Evolutionary conservation across 2,888 invertebrate genomes (phyloP), one percentile per base, ranked within the genome.

Genomic region (Periphyllus acericola): DNA sequence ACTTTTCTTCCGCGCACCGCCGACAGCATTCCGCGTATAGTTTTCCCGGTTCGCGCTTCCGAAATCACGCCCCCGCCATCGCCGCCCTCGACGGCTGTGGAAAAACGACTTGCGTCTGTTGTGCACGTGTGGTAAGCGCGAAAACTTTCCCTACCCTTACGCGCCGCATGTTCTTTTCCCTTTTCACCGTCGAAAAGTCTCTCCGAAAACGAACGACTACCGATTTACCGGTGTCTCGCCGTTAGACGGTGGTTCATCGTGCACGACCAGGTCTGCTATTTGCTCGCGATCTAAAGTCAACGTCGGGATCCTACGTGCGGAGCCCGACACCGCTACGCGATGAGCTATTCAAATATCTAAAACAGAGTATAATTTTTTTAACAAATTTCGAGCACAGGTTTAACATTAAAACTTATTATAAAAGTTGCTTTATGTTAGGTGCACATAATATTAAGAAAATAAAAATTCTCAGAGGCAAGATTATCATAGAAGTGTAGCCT

Each of bases 91-190:
- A n/a, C n/a, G n/a, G n/a, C n/a, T n/a, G n/a, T n/a, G n/a, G n/a
- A n/a, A n/a, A n/a, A n/a, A n/a, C n/a, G n/a, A n/a, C n/a, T n/a
- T n/a, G n/a, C n/a, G n/a, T n/a, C n/a, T n/a, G n/a, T n/a, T n/a
- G n/a, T n/a, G n/a, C n/a, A n/a, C n/a, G n/a, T n/a, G 60, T 21
- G 5, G 60, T 60, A 21, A 55, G 32, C 60, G 21, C 40, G 66
- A 66, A 80, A 60, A 87, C 78, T 79, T 79, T 85, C n/a, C 52
- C n/a, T n/a, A n/a, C n/a, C n/a, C n/a, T n/a, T n/a, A n/a, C 60
- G 1, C n/a, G 36, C 36, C 19, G 11, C 32, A n/a, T 46, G 11
- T 46, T 40, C 21, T n/a, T 75, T 75, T 3, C 19, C 72, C 0
- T 46, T 46, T 46, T 46, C 3, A 11, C 46, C 46, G 11, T 46